Conservation (phyloP, 2,888 invertebrate species). For the Sinodicranocentrus sp. region DNA sequence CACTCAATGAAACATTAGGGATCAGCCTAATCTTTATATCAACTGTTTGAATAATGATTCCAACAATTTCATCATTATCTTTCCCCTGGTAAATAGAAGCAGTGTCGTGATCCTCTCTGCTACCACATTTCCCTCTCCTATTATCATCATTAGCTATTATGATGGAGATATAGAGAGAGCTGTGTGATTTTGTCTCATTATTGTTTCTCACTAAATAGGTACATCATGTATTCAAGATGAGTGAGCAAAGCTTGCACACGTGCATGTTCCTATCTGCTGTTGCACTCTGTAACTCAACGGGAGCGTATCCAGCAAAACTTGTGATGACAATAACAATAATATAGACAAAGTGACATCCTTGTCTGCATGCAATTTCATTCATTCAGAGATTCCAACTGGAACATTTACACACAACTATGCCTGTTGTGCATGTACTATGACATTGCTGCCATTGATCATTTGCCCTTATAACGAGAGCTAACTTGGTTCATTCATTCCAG, state of each 20-base stretch:
- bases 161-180: background rate
- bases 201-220: background rate
- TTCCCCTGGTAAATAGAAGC: background rate
- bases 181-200: background rate
- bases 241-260: slow-evolving; percentile 5
- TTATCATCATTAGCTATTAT: slow-evolving; percentile 14
- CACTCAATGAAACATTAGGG: slow-evolving; percentile 31
- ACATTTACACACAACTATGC: too few relatives aligned
- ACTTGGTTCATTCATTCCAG: background rate
- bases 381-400: background rate
- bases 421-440: too few relatives aligned
- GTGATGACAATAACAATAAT: background rate
- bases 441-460: too few relatives aligned
- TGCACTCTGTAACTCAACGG: slow-evolving; percentile 30
- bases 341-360: slow-evolving; percentile 8
- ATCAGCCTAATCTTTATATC: slow-evolving; percentile 48
- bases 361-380: slow-evolving; percentile 4
- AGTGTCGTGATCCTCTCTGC: slow-evolving; percentile 1
- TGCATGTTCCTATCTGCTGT: slow-evolving; percentile 17
- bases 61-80: slow-evolving; percentile 61
- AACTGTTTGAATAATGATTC: slow-evolving; percentile 66
- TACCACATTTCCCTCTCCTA: slow-evolving; percentile 22
- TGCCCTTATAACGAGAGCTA: too few relatives aligned
- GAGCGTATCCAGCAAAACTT: slow-evolving; percentile 35
- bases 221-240: background rate